Conservation (phyloP, 2,113 vertebrate genomes). For the Choloepus hoffmanni region DNA sequence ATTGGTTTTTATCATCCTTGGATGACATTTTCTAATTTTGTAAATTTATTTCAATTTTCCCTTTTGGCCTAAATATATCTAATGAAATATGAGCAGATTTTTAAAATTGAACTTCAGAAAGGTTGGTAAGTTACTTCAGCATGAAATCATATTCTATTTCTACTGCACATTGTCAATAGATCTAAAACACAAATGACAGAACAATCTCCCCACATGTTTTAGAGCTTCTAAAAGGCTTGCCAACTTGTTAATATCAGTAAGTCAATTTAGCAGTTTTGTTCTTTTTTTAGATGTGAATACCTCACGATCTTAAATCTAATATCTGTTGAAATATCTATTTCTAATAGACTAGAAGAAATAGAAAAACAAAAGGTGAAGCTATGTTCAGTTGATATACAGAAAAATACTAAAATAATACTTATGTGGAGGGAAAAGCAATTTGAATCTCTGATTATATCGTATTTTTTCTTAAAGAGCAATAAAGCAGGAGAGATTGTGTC, state of each 20-base stretch:
- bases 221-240: not conserved
- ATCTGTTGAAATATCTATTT: conserved; percentile 32
- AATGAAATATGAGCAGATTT: not conserved
- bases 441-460: not conserved
- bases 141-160: not conserved
- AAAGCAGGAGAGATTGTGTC: not conserved
- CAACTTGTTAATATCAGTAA: not conserved
- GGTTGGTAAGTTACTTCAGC: not conserved
- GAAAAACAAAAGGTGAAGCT: not conserved
- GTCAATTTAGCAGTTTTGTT: not conserved
- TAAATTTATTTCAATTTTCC: conserved; percentile 1
- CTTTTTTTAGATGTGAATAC: not conserved
- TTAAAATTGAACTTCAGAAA: not conserved
- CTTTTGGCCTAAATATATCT: not conserved
- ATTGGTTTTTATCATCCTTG: not conserved
- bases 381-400: not conserved
- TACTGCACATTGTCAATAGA: not conserved
- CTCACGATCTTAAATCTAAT: conserved; percentile 25
- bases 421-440: not conserved
- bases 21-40: not conserved
- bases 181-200: not conserved
- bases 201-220: not conserved
- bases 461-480: not conserved
- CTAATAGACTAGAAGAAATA: not conserved
- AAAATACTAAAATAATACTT: not conserved